Conservation (phyloP, 2,888 invertebrate genomes). For the Calliscelio sp. region DNA sequence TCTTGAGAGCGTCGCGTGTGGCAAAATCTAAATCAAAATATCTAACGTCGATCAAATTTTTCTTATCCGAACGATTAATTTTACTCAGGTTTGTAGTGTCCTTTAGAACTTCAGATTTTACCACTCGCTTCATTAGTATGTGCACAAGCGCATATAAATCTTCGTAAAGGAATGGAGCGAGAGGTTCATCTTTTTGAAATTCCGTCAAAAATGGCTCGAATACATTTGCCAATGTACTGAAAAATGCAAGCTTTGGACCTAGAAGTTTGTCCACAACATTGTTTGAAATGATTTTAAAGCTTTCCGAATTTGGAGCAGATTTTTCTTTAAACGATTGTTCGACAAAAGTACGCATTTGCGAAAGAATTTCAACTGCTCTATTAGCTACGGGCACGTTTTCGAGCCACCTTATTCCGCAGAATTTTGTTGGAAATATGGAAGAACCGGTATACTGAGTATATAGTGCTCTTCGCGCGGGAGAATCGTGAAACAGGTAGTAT, state of each 20-base stretch:
- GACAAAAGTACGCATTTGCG: constrained; percentile 41
- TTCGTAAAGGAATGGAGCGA: constrained; percentile 60
- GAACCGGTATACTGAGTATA: constrained; percentile 71
- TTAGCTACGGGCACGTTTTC: constrained; percentile 72
- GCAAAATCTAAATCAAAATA: constrained; percentile 55
- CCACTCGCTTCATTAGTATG: constrained; percentile 5
- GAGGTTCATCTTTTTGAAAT: constrained; percentile 64
- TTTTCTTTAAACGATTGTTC: constrained; percentile 10
- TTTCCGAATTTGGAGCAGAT: constrained; percentile 37
- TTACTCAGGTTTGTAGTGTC: constrained; percentile 1
- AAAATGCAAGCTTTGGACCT: constrained; percentile 65
- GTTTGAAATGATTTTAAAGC: constrained; percentile 53
- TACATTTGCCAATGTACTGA: constrained; percentile 21
- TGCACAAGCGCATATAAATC: background rate
- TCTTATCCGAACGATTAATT: background rate
- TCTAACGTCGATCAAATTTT: constrained; percentile 47
- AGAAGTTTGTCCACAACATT: constrained; percentile 54
- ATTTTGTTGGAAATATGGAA: constrained; percentile 76
- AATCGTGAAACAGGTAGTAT: background rate
- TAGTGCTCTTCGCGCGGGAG: constrained; percentile 71
- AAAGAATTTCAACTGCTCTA: constrained; percentile 68
- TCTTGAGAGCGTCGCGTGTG: constrained; percentile 39
- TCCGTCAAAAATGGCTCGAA: constrained; percentile 67
- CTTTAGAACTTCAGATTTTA: constrained; percentile 38
- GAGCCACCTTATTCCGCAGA: constrained; percentile 75